Conservation (phyloP, 2,888 invertebrate species). For the Anodontia alba region DNA sequence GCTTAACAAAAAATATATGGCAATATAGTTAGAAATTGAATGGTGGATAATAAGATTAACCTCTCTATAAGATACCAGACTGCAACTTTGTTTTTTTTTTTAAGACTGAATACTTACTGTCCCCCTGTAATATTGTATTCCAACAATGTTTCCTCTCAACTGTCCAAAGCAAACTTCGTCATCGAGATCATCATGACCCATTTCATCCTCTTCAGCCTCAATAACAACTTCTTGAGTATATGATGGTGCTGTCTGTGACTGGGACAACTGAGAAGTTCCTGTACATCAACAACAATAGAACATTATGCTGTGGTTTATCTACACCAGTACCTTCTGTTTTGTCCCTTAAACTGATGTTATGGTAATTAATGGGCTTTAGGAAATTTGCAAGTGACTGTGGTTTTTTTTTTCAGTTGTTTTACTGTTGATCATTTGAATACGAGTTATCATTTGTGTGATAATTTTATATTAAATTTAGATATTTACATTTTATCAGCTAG, state of each 20-base stretch:
- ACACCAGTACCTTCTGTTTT: not conserved
- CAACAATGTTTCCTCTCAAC: constrained; percentile 66
- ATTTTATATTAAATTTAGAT: too few species aligned
- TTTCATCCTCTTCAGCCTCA: constrained; percentile 42
- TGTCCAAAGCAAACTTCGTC: constrained; percentile 64
- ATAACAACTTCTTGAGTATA: constrained; percentile 9
- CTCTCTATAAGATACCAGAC: too few species aligned
- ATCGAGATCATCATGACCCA: constrained; percentile 59
- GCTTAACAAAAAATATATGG: too few species aligned
- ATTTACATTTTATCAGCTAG: too few species aligned
- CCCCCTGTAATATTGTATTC: constrained; percentile 67
- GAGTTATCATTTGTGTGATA: too few species aligned
- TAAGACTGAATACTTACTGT: constrained; percentile 65
- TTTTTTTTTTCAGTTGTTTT: not conserved
- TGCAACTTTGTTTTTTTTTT: too few species aligned
- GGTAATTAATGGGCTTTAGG: not conserved
- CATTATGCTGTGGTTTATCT: not conserved
- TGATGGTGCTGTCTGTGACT: not conserved
- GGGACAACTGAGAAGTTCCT: not conserved
- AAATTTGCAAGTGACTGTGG: not conserved
- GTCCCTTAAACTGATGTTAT: not conserved
- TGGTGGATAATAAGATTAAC: too few species aligned
- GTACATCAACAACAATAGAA: not conserved
- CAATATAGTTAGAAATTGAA: too few species aligned
- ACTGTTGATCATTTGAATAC: too few species aligned